Percentiles rank a stretch among this genome's conserved stretches.
phyloP scores from a whole-genome alignment of 2,113 vertebrate genomes.

The Pangasianodon hypophthalmus region DNA sequence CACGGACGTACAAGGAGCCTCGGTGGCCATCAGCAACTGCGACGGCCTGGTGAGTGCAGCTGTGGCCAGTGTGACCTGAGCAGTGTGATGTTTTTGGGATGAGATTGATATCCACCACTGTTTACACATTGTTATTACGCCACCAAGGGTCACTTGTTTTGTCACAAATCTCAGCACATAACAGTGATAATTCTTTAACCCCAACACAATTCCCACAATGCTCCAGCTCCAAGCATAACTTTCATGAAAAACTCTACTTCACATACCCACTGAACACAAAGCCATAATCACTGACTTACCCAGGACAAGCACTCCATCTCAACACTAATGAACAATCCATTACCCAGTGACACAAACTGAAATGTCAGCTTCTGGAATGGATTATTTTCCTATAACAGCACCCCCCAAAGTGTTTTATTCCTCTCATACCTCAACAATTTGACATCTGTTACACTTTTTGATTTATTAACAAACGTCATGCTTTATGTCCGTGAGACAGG shows the following conservation, averaged over 20 bases:
- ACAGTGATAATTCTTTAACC: not conserved
- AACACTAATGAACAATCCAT: not conserved
- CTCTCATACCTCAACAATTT: not conserved
- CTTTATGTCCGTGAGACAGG: not conserved
- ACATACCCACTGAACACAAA: not conserved
- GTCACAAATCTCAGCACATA: not conserved
- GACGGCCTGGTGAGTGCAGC: conserved; percentile 91
- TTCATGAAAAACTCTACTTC: not conserved
- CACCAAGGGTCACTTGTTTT: not conserved
- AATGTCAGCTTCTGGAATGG: not conserved
- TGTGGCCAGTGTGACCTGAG: not conserved
- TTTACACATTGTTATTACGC: not conserved
- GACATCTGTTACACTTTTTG: not conserved
- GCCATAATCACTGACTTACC: not conserved
- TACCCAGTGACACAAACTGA: not conserved
- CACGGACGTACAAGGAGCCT: conserved; percentile 83
- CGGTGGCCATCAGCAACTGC: conserved; percentile 97
- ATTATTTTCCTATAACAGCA: not conserved
- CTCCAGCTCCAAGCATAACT: not conserved
- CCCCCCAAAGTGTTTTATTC: not conserved
- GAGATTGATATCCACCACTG: not conserved
- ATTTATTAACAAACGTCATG: not conserved
- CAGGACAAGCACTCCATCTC: not conserved
- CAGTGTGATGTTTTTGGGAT: not conserved
- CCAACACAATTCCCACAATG: not conserved